Evolutionary conservation across 2,888 invertebrate species (phyloP), one percentile per base, ranked within the genome.

Genomic region (Zaprionus obscuricornis): DNA sequence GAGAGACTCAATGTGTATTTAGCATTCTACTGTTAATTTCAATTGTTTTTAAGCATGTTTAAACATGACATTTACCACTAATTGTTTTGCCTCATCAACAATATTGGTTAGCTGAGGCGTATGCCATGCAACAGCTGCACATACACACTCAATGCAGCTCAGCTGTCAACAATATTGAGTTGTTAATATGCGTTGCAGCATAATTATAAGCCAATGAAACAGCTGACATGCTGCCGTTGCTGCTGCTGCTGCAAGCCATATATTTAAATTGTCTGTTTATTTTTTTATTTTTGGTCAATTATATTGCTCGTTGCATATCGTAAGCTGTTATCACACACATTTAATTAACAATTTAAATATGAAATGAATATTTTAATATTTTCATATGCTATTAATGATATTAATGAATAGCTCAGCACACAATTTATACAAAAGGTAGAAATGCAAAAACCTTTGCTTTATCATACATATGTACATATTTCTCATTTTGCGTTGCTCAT

Each of bases 361-460:
- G n/a, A 57, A 82, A 87, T 88, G 82, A 87, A 87, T 86, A 87
- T 82, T 86, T 87, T 82, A 88, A 86, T 84, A 87, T 81, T 73
- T 78, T 77, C 70, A 51, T 85, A 65, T 73, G 70, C 78, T 69
- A 79, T 78, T 84, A 83, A 87, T 87, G 86, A 87, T 68, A 67
- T 66, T 43, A 39, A 51, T 57, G 62, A 55, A 67, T 50, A 59
- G 67, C 59, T 58, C 47, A 56, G 39, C 49, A 55, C n/a, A n/a
- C n/a, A n/a, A n/a, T n/a, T n/a, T n/a, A n/a, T n/a, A n/a, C n/a
- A 29, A 37, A 45, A 55, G 26, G 45, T 24, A 39, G 33, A 36
- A 27, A 57, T 24, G 5, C 13, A 8, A n/a, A 24, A 17, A 8
- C 14, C 8, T 22, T 7, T 22, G 14, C n/a, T n/a, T n/a, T n/a